Evolutionary conservation across 2,888 invertebrate species (phyloP), one percentile per base, ranked within the genome.

Genomic region (Meandrusa payeni): DNA sequence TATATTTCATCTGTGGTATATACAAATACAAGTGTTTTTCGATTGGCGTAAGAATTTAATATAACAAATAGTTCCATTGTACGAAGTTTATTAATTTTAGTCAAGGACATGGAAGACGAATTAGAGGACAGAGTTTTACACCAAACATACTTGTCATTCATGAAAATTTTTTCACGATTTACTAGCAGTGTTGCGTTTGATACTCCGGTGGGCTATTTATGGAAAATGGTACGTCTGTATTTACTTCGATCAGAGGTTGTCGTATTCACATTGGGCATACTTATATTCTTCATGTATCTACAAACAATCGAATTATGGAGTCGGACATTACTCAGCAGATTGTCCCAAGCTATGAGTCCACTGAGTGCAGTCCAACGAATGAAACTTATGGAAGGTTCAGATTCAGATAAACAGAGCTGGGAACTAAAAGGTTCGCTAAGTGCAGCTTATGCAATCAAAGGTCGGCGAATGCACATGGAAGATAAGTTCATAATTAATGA

Each of bases 401-500:
- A 90, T 45, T 76, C 88, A 12, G 90, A 90, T 58, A 88, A 85
- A 59, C 88, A 88, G 55, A 88, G 88, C 59, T 97, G 97, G 96
- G 93, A 96, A 64, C 82, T 93, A 47, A 91, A 92, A 64, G 91
- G 93, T 33, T 90, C 91, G 3, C 89, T 93, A 49, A 93, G 95
- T 57, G 95, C 96, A 15, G 96, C 93, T 27, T 97, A 94, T 79
- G 97, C 97, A 15, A 92, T 98, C 48, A 95, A 96, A 79, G 98
- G 98, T 1, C 90, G 96, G 51, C 88, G 97, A 64, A 92, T 94
- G 50, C 94, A 94, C 54, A 98, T 98, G 97, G 98, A 98, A 88
- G 97, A 98, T 77, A 90, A 97, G 65, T 97, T 96, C 76, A 95
- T 96, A 41, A 92, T 97, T 38, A 93, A 95, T 54, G 94, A 94